Base-by-base conservation (phyloP, 2,113 vertebrate genomes). In the Megatriorchis doriae region DNA sequence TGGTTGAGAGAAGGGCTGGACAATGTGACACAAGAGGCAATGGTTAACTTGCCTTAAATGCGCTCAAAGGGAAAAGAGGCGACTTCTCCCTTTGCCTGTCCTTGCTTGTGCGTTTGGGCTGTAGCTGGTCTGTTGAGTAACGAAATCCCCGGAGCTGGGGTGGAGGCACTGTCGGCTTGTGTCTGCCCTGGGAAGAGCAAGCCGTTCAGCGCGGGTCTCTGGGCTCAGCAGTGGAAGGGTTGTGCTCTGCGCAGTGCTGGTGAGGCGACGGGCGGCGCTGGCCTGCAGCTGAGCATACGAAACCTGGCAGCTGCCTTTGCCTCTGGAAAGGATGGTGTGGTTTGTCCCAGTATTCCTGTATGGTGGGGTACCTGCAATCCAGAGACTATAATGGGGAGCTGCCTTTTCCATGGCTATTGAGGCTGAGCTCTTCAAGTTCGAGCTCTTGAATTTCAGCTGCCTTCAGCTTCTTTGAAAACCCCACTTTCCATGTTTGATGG, bases 331-430 rank as follows among this genome's bases (percentile, higher is more conserved):
- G 38, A 4, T 2, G 16, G 10, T 9, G 53, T n/a, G 36, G 8
- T 36, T 36, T 81, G 47, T 67, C 48, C 31, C 29, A 13, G 31
- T 36, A 3, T 50, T 80, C 20, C 68, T 34, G 27, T 40, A 4
- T 0, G 0, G 7, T 7, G 58, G 34, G 53, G 19, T 11, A 6
- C 19, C 42, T 48, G 21, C 7, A 17, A 1, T 10, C 1, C 4
- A 16, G 25, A 34, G 27, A 18, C 32, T 22, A 36, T 32, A 43
- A 26, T 0, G 17, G 36, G 18, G 32, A 65, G 19, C 45, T 67
- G 59, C 18, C n/a, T 66, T 78, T 75, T n/a, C 43, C 11, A 0
- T 27, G 18, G 26, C 29, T 81, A 0, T 38, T 10, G 22, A 59
- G 61, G 40, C 40, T 29, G 83, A 89, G 16, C 32, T 74, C 52